These are phyloP conservation scores for Cinclus mexicanus DNA, from an alignment of 2,113 vertebrate species.

Conservation along the genomic window DNA sequence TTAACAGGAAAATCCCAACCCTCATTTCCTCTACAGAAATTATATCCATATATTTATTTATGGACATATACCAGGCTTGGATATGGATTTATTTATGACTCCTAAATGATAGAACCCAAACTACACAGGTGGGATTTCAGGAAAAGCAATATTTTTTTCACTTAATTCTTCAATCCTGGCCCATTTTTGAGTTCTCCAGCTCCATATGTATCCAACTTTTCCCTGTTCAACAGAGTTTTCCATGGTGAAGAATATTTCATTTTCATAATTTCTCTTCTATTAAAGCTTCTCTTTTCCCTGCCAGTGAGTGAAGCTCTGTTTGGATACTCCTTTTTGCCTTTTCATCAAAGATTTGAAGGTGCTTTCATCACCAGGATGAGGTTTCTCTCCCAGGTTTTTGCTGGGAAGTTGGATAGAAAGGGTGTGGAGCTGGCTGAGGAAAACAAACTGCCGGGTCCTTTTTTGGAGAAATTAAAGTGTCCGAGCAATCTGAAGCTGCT, in stretches of 20 bases:
- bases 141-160: not conserved
- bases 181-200: not conserved
- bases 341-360: not conserved
- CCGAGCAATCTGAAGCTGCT: not conserved
- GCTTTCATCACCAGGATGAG: not conserved
- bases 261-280: not conserved
- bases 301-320: not conserved
- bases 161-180: not conserved
- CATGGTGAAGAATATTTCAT: not conserved
- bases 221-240: not conserved
- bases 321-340: not conserved
- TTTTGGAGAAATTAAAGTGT: not conserved
- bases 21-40: not conserved
- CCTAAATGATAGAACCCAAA: not conserved
- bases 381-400: not conserved
- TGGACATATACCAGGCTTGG: not conserved
- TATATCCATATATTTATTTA: not conserved
- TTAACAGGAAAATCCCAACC: not conserved
- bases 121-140: not conserved
- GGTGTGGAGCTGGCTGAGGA: not conserved
- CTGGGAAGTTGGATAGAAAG: not conserved
- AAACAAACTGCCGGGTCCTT: slow-evolving; percentile 13
- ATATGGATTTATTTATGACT: not conserved
- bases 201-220: not conserved
- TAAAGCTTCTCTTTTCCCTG: not conserved